phyloP scores from a whole-genome alignment of 2,888 invertebrate species.

The Polymixis flavicincta region DNA sequence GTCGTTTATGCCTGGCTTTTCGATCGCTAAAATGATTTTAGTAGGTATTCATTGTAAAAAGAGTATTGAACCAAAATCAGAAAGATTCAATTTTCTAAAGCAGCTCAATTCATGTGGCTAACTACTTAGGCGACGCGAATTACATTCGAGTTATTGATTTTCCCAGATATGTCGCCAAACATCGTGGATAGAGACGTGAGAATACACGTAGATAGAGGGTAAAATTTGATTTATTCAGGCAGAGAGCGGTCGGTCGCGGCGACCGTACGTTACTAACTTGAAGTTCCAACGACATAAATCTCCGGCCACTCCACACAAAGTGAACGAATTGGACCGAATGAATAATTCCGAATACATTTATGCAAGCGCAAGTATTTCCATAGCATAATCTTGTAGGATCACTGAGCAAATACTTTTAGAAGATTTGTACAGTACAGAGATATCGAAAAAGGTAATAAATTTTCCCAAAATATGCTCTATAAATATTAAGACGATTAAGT shows the following conservation, averaged over 20 bases:
- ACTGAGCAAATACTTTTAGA: conserved; percentile 65
- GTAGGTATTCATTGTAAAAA: neutral
- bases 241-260: conserved; percentile 69
- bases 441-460: conserved; percentile 48
- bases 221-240: conserved; percentile 81
- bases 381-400: conserved; percentile 66
- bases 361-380: conserved; percentile 71
- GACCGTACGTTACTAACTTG: conserved; percentile 81
- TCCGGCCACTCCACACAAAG: conserved; percentile 77
- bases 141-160: conserved; percentile 27
- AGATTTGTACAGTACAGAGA: conserved; percentile 57
- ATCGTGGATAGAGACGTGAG: conserved; percentile 35
- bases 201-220: conserved; percentile 47
- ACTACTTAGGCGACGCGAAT: neutral
- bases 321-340: conserved; percentile 79
- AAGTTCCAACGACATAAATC: conserved; percentile 84
- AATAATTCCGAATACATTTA: conserved; percentile 81
- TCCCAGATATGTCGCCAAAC: conserved; percentile 5
- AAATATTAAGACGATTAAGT: conserved; percentile 54
- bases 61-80: neutral
- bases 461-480: conserved; percentile 39
- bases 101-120: neutral
- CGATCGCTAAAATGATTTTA: neutral
- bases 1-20: neutral
- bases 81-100: neutral